Evolutionary conservation across 2,797 vertebrate species (phyloP).

Genomic region (Nannoperca obscura): DNA sequence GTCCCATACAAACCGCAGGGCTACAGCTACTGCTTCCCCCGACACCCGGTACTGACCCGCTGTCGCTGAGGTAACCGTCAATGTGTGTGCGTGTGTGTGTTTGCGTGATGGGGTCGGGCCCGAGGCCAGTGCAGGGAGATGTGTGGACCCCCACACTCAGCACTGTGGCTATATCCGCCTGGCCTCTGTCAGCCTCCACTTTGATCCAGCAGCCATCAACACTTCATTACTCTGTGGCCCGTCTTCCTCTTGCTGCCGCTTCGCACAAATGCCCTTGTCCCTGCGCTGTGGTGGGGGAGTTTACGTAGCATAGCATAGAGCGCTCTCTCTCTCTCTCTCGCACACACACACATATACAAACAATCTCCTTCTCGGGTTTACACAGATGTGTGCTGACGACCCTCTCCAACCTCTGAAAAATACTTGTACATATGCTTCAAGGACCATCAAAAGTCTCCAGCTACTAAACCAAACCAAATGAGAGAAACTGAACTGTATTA

Average conservation of each 20-base stretch:
- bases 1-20: conserved; percentile 55
- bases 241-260: conserved; percentile 73
- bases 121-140: conserved; percentile 56
- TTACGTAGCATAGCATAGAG: conserved; percentile 37
- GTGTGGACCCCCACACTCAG: conserved; percentile 79
- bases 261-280: conserved; percentile 75
- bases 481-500: conserved; percentile 32
- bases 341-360: conserved; percentile 34
- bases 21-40: conserved; percentile 66
- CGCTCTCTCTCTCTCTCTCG: conserved; percentile 3
- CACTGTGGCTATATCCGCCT: conserved; percentile 70
- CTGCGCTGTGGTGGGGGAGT: conserved; percentile 49
- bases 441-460: conserved; percentile 47
- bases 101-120: conserved; percentile 49
- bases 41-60: conserved; percentile 57
- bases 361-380: conserved; percentile 57
- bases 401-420: conserved; percentile 49
- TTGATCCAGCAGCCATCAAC: conserved; percentile 82
- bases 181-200: conserved; percentile 77
- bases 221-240: conserved; percentile 81
- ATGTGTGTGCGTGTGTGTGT: conserved; percentile 10
- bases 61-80: conserved; percentile 60
- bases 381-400: conserved; percentile 72
- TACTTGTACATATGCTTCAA: conserved; percentile 36
- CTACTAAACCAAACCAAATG: conserved; percentile 47